These are phyloP conservation scores for Mesorhabditis spiculigera DNA, from an alignment of 2,888 invertebrate species.

Conservation along the genomic window DNA sequence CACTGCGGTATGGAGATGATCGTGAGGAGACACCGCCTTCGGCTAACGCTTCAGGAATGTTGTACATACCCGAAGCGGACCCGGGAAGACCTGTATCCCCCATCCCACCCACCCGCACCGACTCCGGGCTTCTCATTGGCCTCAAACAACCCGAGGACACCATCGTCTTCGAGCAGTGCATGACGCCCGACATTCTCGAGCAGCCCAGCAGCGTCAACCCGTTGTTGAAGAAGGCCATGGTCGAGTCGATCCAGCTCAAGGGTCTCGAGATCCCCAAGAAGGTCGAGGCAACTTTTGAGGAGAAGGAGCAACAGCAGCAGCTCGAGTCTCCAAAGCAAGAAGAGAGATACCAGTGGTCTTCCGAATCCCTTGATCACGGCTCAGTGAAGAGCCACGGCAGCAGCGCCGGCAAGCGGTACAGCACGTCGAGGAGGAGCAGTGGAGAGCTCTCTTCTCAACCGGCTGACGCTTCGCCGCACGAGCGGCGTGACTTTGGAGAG, in stretches of 20 bases:
- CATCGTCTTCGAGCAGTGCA: background rate
- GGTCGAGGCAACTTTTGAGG: background rate
- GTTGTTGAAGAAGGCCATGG: constrained; percentile 7
- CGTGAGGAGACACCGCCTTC: constrained; percentile 31
- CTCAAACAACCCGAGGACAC: constrained; percentile 9
- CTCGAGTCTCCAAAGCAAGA: constrained; percentile 15
- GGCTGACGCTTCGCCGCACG: constrained; percentile 10
- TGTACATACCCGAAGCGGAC: constrained; percentile 33
- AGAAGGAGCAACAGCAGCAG: constrained; percentile 17
- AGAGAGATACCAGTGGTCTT: background rate
- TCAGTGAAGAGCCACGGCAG: constrained; percentile 14
- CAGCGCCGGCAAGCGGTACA: background rate
- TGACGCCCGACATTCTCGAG: constrained; percentile 3
- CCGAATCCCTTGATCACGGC: constrained; percentile 25
- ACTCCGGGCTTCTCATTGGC: background rate
- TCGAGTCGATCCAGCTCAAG: constrained; percentile 15
- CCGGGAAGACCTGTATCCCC: constrained; percentile 43
- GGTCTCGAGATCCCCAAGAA: background rate
- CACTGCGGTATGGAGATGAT: constrained; percentile 32
- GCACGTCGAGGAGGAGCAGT: constrained; percentile 4
- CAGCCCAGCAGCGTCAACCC: background rate
- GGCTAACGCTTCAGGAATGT: constrained; percentile 31
- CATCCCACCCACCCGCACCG: constrained; percentile 33
- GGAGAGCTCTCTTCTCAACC: background rate
- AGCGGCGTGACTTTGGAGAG: background rate